These are phyloP conservation scores for Lamprologus sp. DNA, from an alignment of 2,113 vertebrate genomes.

Conservation along the genomic window DNA sequence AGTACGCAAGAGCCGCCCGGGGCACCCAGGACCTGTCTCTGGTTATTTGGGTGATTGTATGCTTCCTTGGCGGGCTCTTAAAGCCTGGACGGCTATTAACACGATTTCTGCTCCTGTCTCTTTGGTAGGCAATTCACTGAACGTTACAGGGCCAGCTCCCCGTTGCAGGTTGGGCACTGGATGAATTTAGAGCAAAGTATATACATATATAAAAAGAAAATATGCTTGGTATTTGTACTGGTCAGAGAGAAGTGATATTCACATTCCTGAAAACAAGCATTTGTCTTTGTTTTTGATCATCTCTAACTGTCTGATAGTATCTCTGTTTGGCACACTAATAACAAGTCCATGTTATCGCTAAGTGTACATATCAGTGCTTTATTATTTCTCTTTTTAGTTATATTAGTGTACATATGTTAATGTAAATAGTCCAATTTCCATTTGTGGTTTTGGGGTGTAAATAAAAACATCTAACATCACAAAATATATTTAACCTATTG, in stretches of 20 bases:
- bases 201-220: background rate
- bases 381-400: background rate
- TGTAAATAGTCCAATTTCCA: background rate
- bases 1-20: conserved; percentile 59
- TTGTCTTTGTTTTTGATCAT: background rate
- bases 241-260: background rate
- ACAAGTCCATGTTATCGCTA: background rate
- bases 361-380: background rate
- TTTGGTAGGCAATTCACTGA: conserved; percentile 60
- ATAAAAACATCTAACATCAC: background rate
- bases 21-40: conserved; percentile 71
- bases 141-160: conserved; percentile 9
- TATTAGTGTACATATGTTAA: background rate
- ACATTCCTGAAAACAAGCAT: background rate
- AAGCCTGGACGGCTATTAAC: conserved; percentile 77
- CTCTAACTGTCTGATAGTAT: background rate
- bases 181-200: background rate
- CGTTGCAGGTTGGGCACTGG: background rate
- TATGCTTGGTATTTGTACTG: background rate
- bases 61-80: conserved; percentile 53
- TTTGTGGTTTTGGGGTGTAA: background rate
- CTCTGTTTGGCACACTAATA: background rate
- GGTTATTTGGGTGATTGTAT: conserved; percentile 73
- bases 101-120: conserved; percentile 78
- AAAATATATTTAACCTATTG: background rate